Evolutionary conservation across 2,797 vertebrate genomes (phyloP).

Genomic region (Oryzias dopingdopingensis): DNA sequence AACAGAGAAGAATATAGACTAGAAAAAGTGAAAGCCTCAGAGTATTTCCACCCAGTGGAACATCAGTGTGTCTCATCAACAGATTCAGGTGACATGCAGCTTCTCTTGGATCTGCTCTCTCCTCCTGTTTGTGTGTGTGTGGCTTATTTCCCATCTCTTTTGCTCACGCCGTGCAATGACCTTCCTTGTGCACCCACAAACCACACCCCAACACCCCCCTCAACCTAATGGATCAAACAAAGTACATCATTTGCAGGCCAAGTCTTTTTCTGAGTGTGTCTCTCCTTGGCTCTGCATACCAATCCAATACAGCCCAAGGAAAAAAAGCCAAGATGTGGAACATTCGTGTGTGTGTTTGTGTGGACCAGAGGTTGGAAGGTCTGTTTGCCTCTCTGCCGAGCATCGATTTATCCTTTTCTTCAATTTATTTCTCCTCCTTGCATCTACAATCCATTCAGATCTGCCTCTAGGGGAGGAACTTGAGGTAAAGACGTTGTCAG

Average conservation of each 20-base stretch:
- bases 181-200: slow-evolving; percentile 4
- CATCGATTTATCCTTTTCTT: slow-evolving; percentile 82
- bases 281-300: slow-evolving; percentile 71
- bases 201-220: slow-evolving; percentile 12
- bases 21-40: background rate
- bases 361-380: slow-evolving; percentile 74
- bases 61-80: slow-evolving; percentile 51
- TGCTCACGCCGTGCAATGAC: slow-evolving; percentile 52
- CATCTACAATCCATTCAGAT: slow-evolving; percentile 73
- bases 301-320: slow-evolving; percentile 78
- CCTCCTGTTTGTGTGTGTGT: slow-evolving; percentile 37
- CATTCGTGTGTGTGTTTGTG: slow-evolving; percentile 30
- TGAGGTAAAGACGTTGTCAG: slow-evolving; percentile 63
- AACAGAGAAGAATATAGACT: too few relatives aligned
- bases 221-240: slow-evolving; percentile 77
- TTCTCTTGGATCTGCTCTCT: slow-evolving; percentile 51
- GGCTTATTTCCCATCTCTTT: slow-evolving; percentile 61
- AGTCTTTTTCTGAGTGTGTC: slow-evolving; percentile 74
- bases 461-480: slow-evolving; percentile 74
- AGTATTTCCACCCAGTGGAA: slow-evolving; percentile 19
- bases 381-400: slow-evolving; percentile 77
- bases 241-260: slow-evolving; percentile 81
- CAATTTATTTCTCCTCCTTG: slow-evolving; percentile 80
- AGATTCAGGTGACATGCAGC: slow-evolving; percentile 57
- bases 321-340: slow-evolving; percentile 56